Evolutionary conservation across 1,140 invertebrate genomes (phyloP), one percentile per base, ranked within the genome.

Genomic region (Rhizoglyphus robini): DNA sequence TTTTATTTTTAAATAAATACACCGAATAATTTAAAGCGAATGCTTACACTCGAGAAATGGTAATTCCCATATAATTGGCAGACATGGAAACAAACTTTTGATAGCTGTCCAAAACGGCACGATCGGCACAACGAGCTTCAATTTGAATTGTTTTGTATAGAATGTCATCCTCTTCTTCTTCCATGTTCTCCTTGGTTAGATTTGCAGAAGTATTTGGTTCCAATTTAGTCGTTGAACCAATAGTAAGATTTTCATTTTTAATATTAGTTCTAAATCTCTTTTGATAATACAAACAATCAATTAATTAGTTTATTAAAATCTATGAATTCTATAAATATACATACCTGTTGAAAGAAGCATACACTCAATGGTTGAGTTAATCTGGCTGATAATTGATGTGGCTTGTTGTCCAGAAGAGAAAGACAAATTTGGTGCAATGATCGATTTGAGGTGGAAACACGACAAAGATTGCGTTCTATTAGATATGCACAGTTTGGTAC

Each of bases 91-190:
- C 70, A 79, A 94, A 97, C 78, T 82, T 83, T 60, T 84, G 81
- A 76, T 93, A 97, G 79, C 90, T 96, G 58, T 86, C 83, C 3
- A 96, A 74, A 4, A 96, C 88, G 4, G 84, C 86, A 20, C 82
- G 82, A 75, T 96, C 91, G 74, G 93, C 85, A 36, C 87, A 86
- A 73, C 85, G 81, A 41, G 93, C 80, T 79, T 96, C 90, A 67
- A 96, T 74, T 75, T 90, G 84, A n/a, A 96, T 75, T 70, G 80
- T 81, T 75, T 86, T 88, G 70, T 83, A 92, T 13, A 93, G 77
- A 75, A 86, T 87, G 73, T 94, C 90, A 4, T 76, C 71, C 74
- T 81, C 79, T 29, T n/a, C n/a, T n/a, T n/a, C 0, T 23, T 46
- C 41, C 41, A 15, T 23, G 41, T 46, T 46, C 23, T 46, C 41